Evolutionary conservation across 2,797 vertebrate genomes (phyloP).

Genomic region (Carcharodon carcharias): DNA sequence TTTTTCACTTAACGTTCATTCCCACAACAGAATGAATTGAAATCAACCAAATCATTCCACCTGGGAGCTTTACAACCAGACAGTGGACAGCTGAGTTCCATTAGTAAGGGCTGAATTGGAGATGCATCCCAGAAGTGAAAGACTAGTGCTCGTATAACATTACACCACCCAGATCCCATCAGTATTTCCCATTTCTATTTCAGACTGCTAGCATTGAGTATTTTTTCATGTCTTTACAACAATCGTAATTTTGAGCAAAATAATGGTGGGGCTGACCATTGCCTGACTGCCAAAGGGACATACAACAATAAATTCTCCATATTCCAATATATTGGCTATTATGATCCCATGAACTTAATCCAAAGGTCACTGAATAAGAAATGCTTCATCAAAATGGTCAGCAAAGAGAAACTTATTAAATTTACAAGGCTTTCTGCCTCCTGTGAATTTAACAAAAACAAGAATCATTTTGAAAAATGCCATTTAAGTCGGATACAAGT

Average conservation of each 20-base stretch:
- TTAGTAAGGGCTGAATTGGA: background rate
- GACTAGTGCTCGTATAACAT: background rate
- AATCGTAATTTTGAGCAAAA: background rate
- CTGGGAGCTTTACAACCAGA: background rate
- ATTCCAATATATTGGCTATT: background rate
- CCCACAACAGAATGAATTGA: background rate
- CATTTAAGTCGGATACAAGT: background rate
- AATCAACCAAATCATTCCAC: background rate
- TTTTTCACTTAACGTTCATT: background rate
- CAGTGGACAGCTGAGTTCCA: background rate
- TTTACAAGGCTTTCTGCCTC: background rate
- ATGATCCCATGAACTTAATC: background rate
- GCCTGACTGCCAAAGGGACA: background rate
- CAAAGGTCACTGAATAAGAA: background rate
- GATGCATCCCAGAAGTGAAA: background rate
- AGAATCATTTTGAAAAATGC: background rate
- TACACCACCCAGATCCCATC: background rate
- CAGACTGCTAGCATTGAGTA: background rate
- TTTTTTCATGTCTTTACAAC: background rate
- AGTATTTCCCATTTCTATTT: background rate
- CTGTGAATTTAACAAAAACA: background rate
- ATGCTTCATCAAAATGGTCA: background rate
- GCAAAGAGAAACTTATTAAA: background rate
- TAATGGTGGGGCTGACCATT: background rate
- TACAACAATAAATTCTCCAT: background rate